These are phyloP conservation scores for Sylvietta virens DNA, from an alignment of 2,113 vertebrate genomes.

Conservation along the genomic window DNA sequence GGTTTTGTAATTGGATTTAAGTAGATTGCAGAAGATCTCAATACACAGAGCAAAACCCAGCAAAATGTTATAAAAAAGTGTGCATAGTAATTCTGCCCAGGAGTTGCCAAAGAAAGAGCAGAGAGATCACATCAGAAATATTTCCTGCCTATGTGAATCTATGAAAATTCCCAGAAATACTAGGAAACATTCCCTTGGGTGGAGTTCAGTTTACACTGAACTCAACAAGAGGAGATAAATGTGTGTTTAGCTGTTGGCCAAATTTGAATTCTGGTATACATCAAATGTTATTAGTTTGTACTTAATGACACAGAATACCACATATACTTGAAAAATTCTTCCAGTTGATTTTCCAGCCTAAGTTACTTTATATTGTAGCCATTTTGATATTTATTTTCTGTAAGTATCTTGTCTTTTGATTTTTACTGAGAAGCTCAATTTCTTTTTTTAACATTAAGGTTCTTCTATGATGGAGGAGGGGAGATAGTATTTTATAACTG, in stretches of 20 bases:
- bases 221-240: neutral
- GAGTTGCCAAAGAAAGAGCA: neutral
- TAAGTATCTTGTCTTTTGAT: neutral
- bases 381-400: neutral
- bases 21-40: conserved; percentile 6
- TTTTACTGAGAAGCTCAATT: neutral
- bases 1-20: conserved; percentile 18
- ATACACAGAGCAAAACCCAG: neutral
- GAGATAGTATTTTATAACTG: neutral
- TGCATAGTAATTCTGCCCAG: neutral
- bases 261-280: neutral
- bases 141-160: neutral
- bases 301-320: neutral
- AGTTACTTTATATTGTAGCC: neutral
- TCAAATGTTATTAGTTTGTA: neutral
- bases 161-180: neutral
- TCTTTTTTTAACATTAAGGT: neutral
- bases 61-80: neutral
- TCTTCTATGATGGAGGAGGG: neutral
- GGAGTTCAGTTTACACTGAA: neutral
- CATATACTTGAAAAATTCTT: neutral
- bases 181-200: neutral
- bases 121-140: neutral
- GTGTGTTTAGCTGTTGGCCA: neutral
- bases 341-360: neutral